Evolutionary conservation across 1,140 invertebrate species (phyloP).

Genomic region (honey bee (Apis mellifera)): DNA sequence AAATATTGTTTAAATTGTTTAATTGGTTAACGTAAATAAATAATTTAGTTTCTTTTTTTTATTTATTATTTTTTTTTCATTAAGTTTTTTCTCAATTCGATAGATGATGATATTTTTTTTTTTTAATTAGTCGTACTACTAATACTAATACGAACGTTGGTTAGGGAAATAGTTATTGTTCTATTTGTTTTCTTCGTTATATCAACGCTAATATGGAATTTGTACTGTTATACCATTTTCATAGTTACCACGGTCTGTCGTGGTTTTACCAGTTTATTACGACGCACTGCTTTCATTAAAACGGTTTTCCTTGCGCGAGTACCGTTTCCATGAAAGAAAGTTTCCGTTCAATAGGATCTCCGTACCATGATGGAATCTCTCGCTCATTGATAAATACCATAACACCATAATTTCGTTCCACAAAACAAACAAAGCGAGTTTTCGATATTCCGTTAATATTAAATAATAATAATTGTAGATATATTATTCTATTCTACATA

Average conservation of each 20-base stretch:
- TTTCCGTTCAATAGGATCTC: slow-evolving; percentile 21
- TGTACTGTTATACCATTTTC: slow-evolving; percentile 23
- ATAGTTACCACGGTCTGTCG: slow-evolving; percentile 8
- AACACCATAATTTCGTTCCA: neutral
- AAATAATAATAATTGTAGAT: no score
- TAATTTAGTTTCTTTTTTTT: no score
- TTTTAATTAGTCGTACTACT: neutral
- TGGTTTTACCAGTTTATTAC: slow-evolving; percentile 24
- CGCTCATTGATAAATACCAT: neutral
- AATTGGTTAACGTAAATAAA: no score
- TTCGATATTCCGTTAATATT: neutral
- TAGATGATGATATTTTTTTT: neutral
- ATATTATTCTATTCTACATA: no score
- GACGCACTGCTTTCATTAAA: slow-evolving; percentile 34
- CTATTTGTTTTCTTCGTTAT: neutral
- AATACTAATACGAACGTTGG: neutral
- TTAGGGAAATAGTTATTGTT: neutral
- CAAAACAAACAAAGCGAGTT: neutral
- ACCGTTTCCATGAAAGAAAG: slow-evolving; percentile 45
- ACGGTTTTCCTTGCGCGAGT: slow-evolving; percentile 36
- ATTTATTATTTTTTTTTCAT: neutral
- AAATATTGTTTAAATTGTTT: no score
- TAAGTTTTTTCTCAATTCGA: neutral
- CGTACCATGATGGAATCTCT: neutral
- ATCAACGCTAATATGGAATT: neutral